Evolutionary conservation across 1,140 invertebrate species (phyloP).

Genomic region (Pseudoatta argentina): DNA sequence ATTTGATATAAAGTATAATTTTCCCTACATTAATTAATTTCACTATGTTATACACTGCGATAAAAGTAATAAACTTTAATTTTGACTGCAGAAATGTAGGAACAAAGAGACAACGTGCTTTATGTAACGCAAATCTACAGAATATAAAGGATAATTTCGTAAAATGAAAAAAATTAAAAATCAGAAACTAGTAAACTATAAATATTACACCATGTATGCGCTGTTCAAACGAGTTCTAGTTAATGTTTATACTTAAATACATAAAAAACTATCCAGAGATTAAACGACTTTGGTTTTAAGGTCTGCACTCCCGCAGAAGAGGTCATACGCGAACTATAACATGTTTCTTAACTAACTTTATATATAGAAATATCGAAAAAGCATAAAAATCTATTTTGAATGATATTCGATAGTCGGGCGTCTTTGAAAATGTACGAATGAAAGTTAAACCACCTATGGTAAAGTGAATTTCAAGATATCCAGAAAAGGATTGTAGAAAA

Average conservation of each 20-base stretch:
- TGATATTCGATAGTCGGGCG: not conserved
- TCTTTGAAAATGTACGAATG: not conserved
- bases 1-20: not conserved
- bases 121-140: conserved; percentile 14
- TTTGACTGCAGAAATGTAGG: not conserved
- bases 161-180: conserved; percentile 29
- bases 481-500: no score
- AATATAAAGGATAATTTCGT: conserved; percentile 42
- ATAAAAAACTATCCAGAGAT: conserved; percentile 42
- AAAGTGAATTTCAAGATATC: no score
- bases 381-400: conserved; percentile 2
- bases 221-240: conserved; percentile 44
- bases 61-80: conserved; percentile 49
- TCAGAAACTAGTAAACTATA: conserved; percentile 17
- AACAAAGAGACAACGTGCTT: conserved; percentile 23
- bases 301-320: not conserved
- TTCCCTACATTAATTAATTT: not conserved
- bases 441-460: not conserved
- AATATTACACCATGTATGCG: conserved; percentile 51
- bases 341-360: not conserved
- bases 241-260: conserved; percentile 55
- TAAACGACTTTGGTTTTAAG: not conserved
- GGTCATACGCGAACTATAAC: not conserved
- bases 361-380: conserved; percentile 22
- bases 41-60: not conserved